Conservation (phyloP, 2,888 invertebrate species). For the Tanypteryx hageni region DNA sequence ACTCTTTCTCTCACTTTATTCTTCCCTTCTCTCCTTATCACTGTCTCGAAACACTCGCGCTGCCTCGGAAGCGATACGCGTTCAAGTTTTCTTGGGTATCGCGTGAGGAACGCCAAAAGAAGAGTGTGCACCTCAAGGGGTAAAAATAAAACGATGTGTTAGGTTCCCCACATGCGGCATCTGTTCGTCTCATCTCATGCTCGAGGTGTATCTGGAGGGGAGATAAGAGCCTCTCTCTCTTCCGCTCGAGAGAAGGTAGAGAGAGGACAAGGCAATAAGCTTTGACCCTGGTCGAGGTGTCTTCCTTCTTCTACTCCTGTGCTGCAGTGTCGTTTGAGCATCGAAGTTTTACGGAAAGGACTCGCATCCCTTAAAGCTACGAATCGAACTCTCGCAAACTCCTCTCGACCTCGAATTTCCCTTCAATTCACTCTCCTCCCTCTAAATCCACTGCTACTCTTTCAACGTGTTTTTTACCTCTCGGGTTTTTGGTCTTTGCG, state of each 20-base stretch:
- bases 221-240: neutral
- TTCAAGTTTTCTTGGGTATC: slow-evolving; percentile 1
- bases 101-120: neutral
- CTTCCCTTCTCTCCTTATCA: neutral
- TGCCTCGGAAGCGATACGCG: neutral
- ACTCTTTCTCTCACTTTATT: neutral
- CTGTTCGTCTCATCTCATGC: neutral
- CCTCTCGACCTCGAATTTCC: no score
- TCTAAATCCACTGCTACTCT: no score
- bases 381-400: no score
- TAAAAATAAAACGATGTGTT: neutral
- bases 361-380: no score
- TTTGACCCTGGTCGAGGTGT: slow-evolving; percentile 32
- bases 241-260: neutral
- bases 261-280: slow-evolving; percentile 7
- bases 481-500: no score
- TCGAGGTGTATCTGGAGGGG: neutral
- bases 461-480: no score
- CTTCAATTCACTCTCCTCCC: no score
- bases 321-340: neutral
- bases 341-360: neutral
- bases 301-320: neutral
- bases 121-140: neutral
- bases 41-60: neutral
- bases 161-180: neutral